These are phyloP conservation scores for Misgurnus anguillicaudatus DNA, from an alignment of 2,113 vertebrate species.

Conservation along the genomic window DNA sequence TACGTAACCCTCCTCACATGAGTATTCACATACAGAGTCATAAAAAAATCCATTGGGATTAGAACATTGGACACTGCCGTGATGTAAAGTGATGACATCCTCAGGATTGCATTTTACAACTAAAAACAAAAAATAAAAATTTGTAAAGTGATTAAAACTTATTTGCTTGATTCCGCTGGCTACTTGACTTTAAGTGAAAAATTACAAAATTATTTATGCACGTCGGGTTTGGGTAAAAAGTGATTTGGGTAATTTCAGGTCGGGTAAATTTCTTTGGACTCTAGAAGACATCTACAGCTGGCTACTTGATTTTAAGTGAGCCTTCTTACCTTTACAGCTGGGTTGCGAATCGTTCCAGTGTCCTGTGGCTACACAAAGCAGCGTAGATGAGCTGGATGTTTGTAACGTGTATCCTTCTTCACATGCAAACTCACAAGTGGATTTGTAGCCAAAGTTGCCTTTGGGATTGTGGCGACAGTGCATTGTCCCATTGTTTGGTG, in stretches of 20 bases:
- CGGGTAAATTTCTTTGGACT: too few species aligned
- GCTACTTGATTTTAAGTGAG: too few species aligned
- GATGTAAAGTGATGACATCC: too few species aligned
- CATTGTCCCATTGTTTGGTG: slow-evolving; percentile 50
- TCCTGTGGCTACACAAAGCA: slow-evolving; percentile 64
- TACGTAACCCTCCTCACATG: too few species aligned
- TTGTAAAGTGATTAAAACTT: neutral
- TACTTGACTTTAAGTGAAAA: neutral
- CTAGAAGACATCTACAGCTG: too few species aligned
- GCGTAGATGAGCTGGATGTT: slow-evolving; percentile 37
- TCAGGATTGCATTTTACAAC: too few species aligned
- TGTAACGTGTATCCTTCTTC: slow-evolving; percentile 62
- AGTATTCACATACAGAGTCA: too few species aligned
- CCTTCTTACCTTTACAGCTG: slow-evolving; percentile 58
- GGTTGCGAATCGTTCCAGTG: slow-evolving; percentile 65
- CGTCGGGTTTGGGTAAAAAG: too few species aligned
- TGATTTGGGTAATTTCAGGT: too few species aligned
- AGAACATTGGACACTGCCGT: too few species aligned
- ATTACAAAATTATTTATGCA: too few species aligned
- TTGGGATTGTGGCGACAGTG: slow-evolving; percentile 54
- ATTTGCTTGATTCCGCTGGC: neutral
- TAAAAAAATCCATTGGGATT: too few species aligned
- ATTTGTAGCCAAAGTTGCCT: slow-evolving; percentile 60
- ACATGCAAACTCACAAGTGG: slow-evolving; percentile 67
- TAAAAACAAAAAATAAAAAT: neutral